These are phyloP conservation scores for Colostygia pectinataria DNA, from an alignment of 2,888 invertebrate species.

Conservation along the genomic window DNA sequence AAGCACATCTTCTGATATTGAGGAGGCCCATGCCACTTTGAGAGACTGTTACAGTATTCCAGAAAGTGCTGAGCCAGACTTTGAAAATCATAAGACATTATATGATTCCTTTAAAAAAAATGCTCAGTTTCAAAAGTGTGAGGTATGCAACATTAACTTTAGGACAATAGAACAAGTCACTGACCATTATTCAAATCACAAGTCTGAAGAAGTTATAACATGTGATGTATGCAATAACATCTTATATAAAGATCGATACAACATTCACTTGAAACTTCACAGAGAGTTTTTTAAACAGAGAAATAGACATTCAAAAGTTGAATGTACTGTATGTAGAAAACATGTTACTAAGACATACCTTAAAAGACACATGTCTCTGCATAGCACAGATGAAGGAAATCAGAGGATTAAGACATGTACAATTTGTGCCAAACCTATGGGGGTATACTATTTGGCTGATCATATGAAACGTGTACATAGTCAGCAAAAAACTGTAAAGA, in stretches of 20 bases:
- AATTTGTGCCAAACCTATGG: constrained; percentile 36
- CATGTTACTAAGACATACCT: constrained; percentile 37
- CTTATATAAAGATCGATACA: constrained; percentile 29
- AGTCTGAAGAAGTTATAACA: constrained; percentile 19
- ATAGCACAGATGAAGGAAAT: constrained; percentile 34
- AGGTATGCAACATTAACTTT: constrained; percentile 27
- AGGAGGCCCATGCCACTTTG: neutral
- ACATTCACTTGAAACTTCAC: constrained; percentile 37
- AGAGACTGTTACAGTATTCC: constrained; percentile 3
- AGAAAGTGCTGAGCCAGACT: constrained; percentile 27
- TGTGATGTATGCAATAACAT: constrained; percentile 40
- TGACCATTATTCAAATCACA: constrained; percentile 16
- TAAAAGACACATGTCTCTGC: constrained; percentile 39
- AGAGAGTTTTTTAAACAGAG: constrained; percentile 34
- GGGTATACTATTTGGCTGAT: constrained; percentile 28
- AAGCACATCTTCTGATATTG: neutral
- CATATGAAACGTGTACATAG: constrained; percentile 36
- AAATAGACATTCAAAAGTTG: constrained; percentile 32
- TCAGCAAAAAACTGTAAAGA: neutral
- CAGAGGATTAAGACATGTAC: constrained; percentile 31
- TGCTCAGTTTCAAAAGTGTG: constrained; percentile 22
- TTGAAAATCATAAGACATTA: constrained; percentile 9
- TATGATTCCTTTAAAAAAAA: constrained; percentile 4
- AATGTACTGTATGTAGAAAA: constrained; percentile 44
- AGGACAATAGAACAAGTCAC: constrained; percentile 24